Percentiles rank a stretch among this genome's conserved stretches.
Conservation (phyloP, 2,797 vertebrate species). For the Semotilus atromaculatus region DNA sequence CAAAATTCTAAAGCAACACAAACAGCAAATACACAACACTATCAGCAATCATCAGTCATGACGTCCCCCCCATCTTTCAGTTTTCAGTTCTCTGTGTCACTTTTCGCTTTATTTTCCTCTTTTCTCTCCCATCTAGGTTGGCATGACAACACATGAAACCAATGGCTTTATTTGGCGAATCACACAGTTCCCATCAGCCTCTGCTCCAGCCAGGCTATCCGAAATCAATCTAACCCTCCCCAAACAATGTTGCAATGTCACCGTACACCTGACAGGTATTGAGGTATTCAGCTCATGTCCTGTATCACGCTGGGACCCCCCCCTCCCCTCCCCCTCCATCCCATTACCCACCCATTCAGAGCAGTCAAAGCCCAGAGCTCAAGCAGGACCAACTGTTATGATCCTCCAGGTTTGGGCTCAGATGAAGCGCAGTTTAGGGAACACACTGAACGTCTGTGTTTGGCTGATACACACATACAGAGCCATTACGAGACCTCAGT, state of each 20-base stretch:
- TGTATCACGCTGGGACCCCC: constrained; percentile 65
- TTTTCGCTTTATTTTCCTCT: constrained; percentile 38
- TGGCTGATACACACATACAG: constrained; percentile 40
- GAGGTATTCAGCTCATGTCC: constrained; percentile 63
- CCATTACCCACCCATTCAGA: constrained; percentile 52
- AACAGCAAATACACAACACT: constrained; percentile 1
- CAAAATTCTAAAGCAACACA: neutral
- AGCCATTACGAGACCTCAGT: constrained; percentile 41
- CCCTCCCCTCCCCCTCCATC: constrained; percentile 62
- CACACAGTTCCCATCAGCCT: constrained; percentile 81
- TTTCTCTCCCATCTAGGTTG: constrained; percentile 71
- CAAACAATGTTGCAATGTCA: constrained; percentile 88
- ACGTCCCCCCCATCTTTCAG: neutral
- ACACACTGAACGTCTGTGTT: constrained; percentile 60
- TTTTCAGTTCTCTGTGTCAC: neutral
- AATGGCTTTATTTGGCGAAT: constrained; percentile 83
- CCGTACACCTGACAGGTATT: constrained; percentile 92
- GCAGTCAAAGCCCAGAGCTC: constrained; percentile 41
- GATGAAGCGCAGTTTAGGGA: constrained; percentile 53
- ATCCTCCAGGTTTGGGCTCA: constrained; percentile 30
- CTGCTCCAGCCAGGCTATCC: constrained; percentile 82
- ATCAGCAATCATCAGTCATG: neutral
- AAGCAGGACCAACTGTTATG: constrained; percentile 34
- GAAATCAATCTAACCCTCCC: constrained; percentile 85
- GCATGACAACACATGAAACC: constrained; percentile 86